Evolutionary conservation across 2,113 vertebrate species (phyloP), one percentile per base, ranked within the genome.

Genomic region (Illadopsis cleaveri): DNA sequence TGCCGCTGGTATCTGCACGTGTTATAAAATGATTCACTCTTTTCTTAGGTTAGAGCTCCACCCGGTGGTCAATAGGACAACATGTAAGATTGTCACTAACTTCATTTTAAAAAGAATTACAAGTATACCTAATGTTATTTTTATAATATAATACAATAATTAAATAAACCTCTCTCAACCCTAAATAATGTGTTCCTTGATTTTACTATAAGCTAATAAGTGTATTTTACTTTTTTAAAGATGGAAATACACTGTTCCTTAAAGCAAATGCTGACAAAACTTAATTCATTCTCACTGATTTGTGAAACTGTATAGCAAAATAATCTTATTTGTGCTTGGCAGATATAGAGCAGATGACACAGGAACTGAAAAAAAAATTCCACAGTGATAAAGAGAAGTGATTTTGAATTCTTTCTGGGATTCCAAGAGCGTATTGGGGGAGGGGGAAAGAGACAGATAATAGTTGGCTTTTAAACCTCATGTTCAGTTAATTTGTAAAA

Each of bases 21-120:
- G 16, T 64, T 40, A 60, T 1, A 54, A 78, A 53, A 45, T 30
- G 2, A 64, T 89, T 75, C 56, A 53, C 89, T 89, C 64, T 97
- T 96, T 96, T 97, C 54, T 66, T 95, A 56, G 60, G 77, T 98
- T 98, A 97, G 97, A 98, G 97, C 98, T 94, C 98, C 98, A 72
- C 97, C 58, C 14, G 82, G 97, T 98, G 98, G 98, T 54, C 77
- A 89, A 61, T 69, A 62, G 51, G 16, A 35, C 9, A 20, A 87
- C 47, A 84, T 11, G 28, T n/a, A 91, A 7, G 4, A 20, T 28
- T 65, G 27, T 20, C 45, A 35, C 16, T 58, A 75, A 75, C 5
- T 16, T 82, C 75, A 9, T 22, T 76, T 42, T 12, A 28, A 69
- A 85, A 79, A n/a, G 5, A 57, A 58, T n/a, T 38, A 21, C 33